phyloP scores from a whole-genome alignment of 2,113 vertebrate genomes.

The Vulpes lagopus region DNA sequence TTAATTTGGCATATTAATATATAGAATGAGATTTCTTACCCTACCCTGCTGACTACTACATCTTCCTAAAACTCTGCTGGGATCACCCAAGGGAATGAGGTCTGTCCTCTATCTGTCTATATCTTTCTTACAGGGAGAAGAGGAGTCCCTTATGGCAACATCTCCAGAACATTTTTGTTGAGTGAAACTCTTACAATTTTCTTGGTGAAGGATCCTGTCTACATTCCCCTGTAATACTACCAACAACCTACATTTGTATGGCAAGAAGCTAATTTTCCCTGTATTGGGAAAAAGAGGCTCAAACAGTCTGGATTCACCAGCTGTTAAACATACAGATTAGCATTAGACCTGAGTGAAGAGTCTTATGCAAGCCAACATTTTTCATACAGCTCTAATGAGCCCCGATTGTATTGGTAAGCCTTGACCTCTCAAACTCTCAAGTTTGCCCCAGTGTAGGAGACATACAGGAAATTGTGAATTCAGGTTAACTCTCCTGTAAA shows the following conservation, averaged over 20 bases:
- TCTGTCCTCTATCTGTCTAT: background rate
- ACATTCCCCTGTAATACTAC: background rate
- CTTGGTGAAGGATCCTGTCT: background rate
- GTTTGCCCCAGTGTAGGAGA: slow-evolving; percentile 45
- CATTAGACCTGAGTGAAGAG: slow-evolving; percentile 54
- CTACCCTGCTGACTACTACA: background rate
- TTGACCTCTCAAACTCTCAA: slow-evolving; percentile 69
- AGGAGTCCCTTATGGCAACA: fast-evolving
- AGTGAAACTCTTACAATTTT: background rate
- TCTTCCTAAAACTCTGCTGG: background rate
- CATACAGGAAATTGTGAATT: slow-evolving; percentile 64
- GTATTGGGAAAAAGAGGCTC: slow-evolving; percentile 54
- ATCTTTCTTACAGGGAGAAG: background rate
- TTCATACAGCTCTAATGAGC: slow-evolving; percentile 75
- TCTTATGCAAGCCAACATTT: slow-evolving; percentile 37
- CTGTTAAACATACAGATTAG: slow-evolving; percentile 72
- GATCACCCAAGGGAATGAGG: background rate
- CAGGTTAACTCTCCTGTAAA: slow-evolving; percentile 70
- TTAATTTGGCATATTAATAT: background rate
- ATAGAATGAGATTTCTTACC: background rate
- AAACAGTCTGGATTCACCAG: slow-evolving; percentile 60
- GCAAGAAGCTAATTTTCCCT: slow-evolving; percentile 35
- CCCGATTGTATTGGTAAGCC: slow-evolving; percentile 56
- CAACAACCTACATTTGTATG: background rate
- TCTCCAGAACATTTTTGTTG: background rate